These are phyloP conservation scores for Oscarella lobularis DNA, from an alignment of 37 sponge, comb jelly and placozoan genomes.

Conservation along the genomic window DNA sequence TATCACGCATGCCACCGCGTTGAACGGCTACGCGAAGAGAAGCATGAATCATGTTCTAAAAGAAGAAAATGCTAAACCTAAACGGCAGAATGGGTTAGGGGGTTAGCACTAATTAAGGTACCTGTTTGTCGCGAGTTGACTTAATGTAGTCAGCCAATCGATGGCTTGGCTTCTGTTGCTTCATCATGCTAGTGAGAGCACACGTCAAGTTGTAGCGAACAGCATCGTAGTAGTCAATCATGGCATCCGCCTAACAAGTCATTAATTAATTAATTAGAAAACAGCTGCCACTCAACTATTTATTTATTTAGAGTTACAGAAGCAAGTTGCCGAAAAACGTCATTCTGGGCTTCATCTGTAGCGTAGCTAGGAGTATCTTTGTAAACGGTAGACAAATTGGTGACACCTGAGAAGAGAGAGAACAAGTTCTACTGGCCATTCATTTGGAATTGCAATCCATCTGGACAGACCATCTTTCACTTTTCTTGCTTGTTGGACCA, in stretches of 20 bases:
- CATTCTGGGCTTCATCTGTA: slow-evolving; percentile 51
- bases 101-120: slow-evolving; percentile 1
- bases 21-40: background rate
- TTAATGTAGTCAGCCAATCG: slow-evolving; percentile 32
- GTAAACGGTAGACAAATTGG: slow-evolving; percentile 46
- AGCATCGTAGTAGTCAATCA: slow-evolving; percentile 49
- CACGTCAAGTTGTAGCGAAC: slow-evolving; percentile 44
- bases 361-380: slow-evolving; percentile 61
- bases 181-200: slow-evolving; percentile 18
- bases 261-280: background rate
- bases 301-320: background rate
- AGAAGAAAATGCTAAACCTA: background rate
- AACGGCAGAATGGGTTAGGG: background rate
- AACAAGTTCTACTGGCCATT: no score
- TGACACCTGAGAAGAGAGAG: no score
- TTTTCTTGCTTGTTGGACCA: background rate
- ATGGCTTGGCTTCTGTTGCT: slow-evolving; percentile 12
- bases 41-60: background rate
- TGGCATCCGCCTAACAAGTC: slow-evolving; percentile 27
- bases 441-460: background rate
- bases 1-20: background rate
- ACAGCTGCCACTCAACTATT: no score
- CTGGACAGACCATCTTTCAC: no score
- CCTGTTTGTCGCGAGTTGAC: slow-evolving; percentile 40
- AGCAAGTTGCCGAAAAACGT: slow-evolving; percentile 52